Conservation (phyloP, 2,888 invertebrate genomes). For the Hipparchia sbordonii region DNA sequence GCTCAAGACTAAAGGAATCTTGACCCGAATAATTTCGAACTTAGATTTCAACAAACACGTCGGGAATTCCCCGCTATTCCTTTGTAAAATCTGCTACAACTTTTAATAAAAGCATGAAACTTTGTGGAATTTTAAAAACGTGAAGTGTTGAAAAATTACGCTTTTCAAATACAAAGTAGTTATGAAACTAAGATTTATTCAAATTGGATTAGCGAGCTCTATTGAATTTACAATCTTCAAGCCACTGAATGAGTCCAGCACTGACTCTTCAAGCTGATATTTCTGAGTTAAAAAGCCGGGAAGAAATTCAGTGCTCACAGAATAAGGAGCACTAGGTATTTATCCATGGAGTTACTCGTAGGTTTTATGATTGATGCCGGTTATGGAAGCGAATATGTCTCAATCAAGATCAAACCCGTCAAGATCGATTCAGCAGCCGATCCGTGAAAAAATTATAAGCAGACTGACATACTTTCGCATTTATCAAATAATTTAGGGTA, state of each 20-base stretch:
- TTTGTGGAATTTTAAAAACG: conserved; percentile 1
- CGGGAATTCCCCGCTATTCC: conserved; percentile 6
- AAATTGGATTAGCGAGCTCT: conserved; percentile 6
- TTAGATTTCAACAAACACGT: conserved; percentile 12
- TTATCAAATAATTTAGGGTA: too few relatives aligned
- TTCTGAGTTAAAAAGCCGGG: not conserved
- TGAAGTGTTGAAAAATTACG: not conserved
- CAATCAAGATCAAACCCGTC: too few relatives aligned
- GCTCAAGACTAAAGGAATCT: conserved; percentile 8
- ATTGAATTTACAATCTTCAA: conserved; percentile 4
- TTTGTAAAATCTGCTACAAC: conserved; percentile 3
- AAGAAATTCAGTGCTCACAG: not conserved
- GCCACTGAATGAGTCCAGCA: not conserved
- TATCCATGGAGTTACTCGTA: too few relatives aligned
- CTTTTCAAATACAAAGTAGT: conserved; percentile 1
- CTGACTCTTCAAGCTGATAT: conserved; percentile 4
- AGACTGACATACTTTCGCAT: too few relatives aligned
- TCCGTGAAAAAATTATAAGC: too few relatives aligned
- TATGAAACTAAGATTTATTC: conserved; percentile 8
- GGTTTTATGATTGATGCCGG: too few relatives aligned
- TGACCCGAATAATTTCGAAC: conserved; percentile 12
- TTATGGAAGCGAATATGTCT: too few relatives aligned
- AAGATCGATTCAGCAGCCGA: too few relatives aligned
- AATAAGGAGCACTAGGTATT: not conserved
- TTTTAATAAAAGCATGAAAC: conserved; percentile 9